These are phyloP conservation scores for Hipposideros armiger DNA, from an alignment of 2,113 vertebrate genomes.

Conservation along the genomic window DNA sequence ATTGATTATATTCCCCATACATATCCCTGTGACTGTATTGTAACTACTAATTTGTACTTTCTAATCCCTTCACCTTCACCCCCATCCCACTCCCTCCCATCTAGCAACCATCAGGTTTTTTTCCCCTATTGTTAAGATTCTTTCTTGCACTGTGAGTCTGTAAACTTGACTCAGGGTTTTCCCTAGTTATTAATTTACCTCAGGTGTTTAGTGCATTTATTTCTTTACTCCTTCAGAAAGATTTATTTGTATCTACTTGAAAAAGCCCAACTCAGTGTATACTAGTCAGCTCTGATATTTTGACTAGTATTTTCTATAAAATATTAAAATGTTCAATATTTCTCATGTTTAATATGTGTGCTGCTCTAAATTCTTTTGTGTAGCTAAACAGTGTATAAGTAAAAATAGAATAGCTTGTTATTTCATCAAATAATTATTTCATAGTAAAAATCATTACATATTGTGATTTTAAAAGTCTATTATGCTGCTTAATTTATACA, in stretches of 20 bases:
- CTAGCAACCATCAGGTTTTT: too few relatives aligned
- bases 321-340: background rate
- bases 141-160: background rate
- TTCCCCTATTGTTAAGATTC: background rate
- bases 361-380: conserved; percentile 25
- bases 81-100: too few relatives aligned
- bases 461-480: background rate
- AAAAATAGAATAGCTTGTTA: conserved; percentile 22
- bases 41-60: too few relatives aligned
- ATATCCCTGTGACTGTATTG: too few relatives aligned
- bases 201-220: background rate
- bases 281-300: background rate
- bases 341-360: background rate
- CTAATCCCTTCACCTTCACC: too few relatives aligned
- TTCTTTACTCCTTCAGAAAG: conserved; percentile 11
- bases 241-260: background rate
- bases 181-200: background rate
- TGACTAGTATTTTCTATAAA: background rate
- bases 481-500: background rate
- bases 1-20: too few relatives aligned
- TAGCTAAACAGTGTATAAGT: background rate
- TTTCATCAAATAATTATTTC: conserved; percentile 20
- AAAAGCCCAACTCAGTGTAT: background rate
- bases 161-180: background rate
- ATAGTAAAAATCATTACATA: background rate